Base-by-base conservation (phyloP, 2,888 invertebrate genomes). In the Patella depressa region DNA sequence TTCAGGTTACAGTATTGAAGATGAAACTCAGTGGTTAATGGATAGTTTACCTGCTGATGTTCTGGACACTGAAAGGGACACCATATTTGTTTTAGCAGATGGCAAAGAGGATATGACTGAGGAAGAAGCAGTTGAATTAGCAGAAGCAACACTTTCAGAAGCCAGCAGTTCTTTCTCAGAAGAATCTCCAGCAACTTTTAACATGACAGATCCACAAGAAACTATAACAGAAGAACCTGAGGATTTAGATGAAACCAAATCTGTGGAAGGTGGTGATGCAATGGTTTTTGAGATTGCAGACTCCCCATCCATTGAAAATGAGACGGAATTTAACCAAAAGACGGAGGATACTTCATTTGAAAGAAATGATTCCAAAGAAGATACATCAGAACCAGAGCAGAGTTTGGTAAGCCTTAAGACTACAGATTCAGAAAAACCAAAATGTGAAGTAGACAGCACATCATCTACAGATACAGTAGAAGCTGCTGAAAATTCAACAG, bases 71-170 rank as follows among this genome's bases (percentile, higher is more conserved):
- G 75, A 76, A 14, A 77, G 80, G n/a, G 74, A 72, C 19, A 81
- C 87, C 45, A 83, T 88, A 17, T 81, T 88, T 45, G 83, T 88
- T 3, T 77, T 88, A 75, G 82, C 87, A 19, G 86, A 86, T 15
- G 82, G 81, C 73, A 81, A 81, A 24, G 84, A 83, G 24, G 83
- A 83, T 71, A 79, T 88, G 29, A 82, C 86, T 17, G 86, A 86
- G 71, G 88, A 87, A 57, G 88, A 88, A 45, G 84, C 84, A 29
- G 71, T 87, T 17, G 80, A 80, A 71, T 78, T 88, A 73, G 87
- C 87, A 4, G 80, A 85, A 69, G 81, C 82, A 55, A 83, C 82
- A n/a, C 71, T 87, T 34, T 71, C 53, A 12, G 76, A 78, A 53
- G 73, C 74, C 12, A 53, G 24, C 14, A 71, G 45, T 15, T 53